phyloP scores from a whole-genome alignment of 2,797 vertebrate genomes.

The Macropodus opercularis region DNA sequence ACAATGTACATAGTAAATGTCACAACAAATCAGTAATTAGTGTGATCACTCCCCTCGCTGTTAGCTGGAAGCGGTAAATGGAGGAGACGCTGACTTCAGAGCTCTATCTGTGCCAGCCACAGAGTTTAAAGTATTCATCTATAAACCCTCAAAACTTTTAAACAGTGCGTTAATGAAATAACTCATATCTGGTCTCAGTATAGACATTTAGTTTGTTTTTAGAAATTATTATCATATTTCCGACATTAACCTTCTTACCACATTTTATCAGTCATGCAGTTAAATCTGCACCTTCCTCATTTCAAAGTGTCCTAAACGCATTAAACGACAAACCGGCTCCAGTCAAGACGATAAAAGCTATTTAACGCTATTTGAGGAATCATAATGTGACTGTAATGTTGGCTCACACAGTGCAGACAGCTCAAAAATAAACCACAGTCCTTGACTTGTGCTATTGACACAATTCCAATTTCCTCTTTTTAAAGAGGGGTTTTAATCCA shows the following conservation, averaged over 20 bases:
- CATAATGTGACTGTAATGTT: too few species aligned
- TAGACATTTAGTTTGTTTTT: too few species aligned
- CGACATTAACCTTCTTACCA: neutral
- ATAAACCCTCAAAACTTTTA: neutral
- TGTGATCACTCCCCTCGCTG: slow-evolving; percentile 12
- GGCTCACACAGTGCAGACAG: too few species aligned
- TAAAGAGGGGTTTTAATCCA: too few species aligned
- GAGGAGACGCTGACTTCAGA: neutral
- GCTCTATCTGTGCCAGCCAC: neutral
- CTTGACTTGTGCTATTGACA: too few species aligned
- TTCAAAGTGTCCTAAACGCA: neutral
- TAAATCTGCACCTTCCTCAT: neutral
- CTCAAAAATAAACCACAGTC: too few species aligned
- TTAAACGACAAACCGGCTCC: neutral
- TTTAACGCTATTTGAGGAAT: neutral
- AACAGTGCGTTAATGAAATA: too few species aligned
- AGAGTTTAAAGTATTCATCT: neutral
- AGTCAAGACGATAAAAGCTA: neutral
- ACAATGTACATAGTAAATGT: slow-evolving; percentile 42
- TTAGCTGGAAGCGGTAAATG: neutral
- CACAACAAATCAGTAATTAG: slow-evolving; percentile 50
- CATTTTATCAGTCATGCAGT: neutral
- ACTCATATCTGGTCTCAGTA: too few species aligned
- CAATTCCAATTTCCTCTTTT: too few species aligned
- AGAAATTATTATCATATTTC: too few species aligned